Base-by-base conservation (phyloP, 1,140 invertebrate species). In the Aphelinus certus region DNA sequence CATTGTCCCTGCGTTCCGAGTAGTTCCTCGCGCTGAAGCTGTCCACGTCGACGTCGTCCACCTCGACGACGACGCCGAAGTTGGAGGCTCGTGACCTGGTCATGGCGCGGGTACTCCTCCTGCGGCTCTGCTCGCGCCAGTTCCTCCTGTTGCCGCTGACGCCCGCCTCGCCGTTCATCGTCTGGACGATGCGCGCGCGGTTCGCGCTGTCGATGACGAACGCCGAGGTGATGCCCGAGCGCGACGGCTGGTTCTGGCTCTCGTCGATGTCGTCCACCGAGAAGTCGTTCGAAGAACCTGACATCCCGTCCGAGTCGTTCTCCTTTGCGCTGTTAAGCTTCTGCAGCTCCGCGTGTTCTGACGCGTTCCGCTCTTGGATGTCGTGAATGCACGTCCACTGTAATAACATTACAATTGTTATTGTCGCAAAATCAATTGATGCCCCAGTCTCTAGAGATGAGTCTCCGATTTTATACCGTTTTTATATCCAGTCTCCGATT, bases 351-450 rank as follows among this genome's bases (percentile, higher is more conserved):
- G 43, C 47, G 2, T 46, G 58, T 73, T 85, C 86, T 0, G 83
- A 77, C 1, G 64, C 57, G 53, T 90, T 88, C n/a, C 87, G 82
- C 56, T 92, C 90, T 86, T 96, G 95, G 71, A 98, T 96, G 83
- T 97, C 96, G 86, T 98, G 96, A 45, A 98, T 92, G 84, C 95
- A 96, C 2, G 95, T 97, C 95, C 95, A 97, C 93, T 95, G 85
- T 43, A 87, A 26, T 26, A 26, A 26, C 26, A 26, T 26, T 26
- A 26, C 26, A 26, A 26, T 26, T 26, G 26, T 26, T 26, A 26
- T 26, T 26, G 0, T 26, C 26, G 26, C 26, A 26, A 26, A 26
- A 26, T 26, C 26, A 26, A 26, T 26, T 53, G 49, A 51, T 49
- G 4, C 10, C 9, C 9, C 7, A 66, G 48, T 46, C 7, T 64